Evolutionary conservation across 2,797 vertebrate species (phyloP).

Genomic region (Eidolon dupreanum): DNA sequence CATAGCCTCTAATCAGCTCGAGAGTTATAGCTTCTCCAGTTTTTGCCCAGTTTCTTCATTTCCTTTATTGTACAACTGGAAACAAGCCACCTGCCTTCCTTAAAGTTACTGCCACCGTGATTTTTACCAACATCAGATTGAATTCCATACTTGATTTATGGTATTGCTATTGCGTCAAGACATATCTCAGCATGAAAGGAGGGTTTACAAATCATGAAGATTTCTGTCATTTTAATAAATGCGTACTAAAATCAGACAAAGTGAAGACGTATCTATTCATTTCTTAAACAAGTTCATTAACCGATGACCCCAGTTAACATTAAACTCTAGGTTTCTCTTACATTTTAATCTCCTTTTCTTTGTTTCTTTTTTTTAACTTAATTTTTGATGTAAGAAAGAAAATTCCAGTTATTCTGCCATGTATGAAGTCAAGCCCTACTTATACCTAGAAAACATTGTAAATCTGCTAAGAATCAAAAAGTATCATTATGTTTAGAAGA

Average conservation of each 20-base stretch:
- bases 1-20: background rate
- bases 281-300: background rate
- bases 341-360: background rate
- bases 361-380: background rate
- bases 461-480: background rate
- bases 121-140: background rate
- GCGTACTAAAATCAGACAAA: background rate
- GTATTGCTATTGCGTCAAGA: background rate
- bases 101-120: background rate
- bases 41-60: background rate
- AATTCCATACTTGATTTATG: background rate
- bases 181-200: background rate
- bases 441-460: background rate
- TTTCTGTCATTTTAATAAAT: constrained; percentile 2
- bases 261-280: background rate
- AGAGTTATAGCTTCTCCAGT: background rate
- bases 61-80: constrained; percentile 24
- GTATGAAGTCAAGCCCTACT: background rate
- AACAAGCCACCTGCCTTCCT: background rate
- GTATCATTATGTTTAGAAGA: background rate
- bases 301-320: background rate
- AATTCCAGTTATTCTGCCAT: background rate
- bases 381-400: background rate
- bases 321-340: background rate
- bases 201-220: background rate